These are phyloP conservation scores for Argyrosomus japonicus DNA, from an alignment of 2,113 vertebrate genomes.

Conservation along the genomic window DNA sequence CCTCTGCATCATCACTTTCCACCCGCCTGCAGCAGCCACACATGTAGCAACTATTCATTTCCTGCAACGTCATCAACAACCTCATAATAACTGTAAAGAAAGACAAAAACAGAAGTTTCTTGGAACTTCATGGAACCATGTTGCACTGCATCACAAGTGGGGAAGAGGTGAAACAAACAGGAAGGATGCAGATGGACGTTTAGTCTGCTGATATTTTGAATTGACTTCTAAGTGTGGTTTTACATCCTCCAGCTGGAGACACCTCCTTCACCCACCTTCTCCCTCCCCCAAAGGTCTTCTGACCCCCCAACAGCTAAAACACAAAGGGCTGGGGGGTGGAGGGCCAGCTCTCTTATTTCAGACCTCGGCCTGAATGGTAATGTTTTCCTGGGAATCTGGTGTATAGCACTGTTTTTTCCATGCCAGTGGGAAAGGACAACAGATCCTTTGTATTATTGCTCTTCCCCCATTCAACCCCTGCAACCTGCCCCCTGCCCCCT, in stretches of 20 bases:
- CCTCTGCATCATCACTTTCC: slow-evolving; percentile 37
- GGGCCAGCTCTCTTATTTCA: slow-evolving; percentile 33
- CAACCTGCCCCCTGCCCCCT: not conserved
- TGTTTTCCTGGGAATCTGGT: slow-evolving; percentile 64
- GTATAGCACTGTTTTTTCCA: slow-evolving; percentile 11
- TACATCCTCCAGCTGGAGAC: slow-evolving; percentile 64
- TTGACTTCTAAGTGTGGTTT: slow-evolving; percentile 31
- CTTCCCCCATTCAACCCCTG: slow-evolving; percentile 1
- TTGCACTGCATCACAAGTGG: not conserved
- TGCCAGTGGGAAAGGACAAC: slow-evolving; percentile 63
- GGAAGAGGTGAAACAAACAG: not conserved
- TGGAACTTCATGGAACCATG: not conserved
- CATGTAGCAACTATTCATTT: not conserved
- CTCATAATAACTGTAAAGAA: not conserved
- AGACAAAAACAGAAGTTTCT: not conserved
- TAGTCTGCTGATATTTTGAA: too few relatives aligned
- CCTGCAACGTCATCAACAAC: slow-evolving; percentile 3
- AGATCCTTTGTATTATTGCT: slow-evolving; percentile 64
- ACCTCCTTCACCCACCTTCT: not conserved
- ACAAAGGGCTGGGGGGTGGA: slow-evolving; percentile 52
- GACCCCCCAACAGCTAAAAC: slow-evolving; percentile 46
- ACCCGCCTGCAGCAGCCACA: not conserved
- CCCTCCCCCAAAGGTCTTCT: slow-evolving; percentile 23
- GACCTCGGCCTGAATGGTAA: slow-evolving; percentile 48
- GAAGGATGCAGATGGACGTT: too few relatives aligned